Percentiles rank a stretch among this genome's conserved stretches.
Evolutionary conservation across 2,113 vertebrate genomes (phyloP).

Genomic region (Stictonetta naevosa): DNA sequence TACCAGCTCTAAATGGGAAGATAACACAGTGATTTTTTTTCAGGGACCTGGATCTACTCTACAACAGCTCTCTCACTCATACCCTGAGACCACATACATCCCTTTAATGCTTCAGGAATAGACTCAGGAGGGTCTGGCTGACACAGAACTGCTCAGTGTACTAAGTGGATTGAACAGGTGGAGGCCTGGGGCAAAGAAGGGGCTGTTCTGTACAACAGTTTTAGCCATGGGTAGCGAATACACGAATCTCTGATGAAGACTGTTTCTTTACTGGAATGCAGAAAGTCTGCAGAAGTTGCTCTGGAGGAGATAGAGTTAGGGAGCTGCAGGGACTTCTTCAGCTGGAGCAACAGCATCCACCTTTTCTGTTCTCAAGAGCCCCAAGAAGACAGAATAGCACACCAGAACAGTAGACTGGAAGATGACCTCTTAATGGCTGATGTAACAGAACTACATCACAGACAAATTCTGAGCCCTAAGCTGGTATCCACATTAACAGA

Average conservation of each 20-base stretch:
- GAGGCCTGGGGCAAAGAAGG: neutral
- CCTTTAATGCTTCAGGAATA: neutral
- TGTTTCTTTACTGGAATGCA: neutral
- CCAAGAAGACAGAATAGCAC: neutral
- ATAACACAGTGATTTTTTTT: neutral
- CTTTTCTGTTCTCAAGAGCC: neutral
- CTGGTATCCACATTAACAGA: neutral
- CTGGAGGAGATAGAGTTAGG: neutral
- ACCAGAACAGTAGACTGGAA: neutral
- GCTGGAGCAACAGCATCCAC: neutral
- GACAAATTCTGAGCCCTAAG: neutral
- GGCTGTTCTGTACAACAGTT: neutral
- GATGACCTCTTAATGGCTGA: neutral
- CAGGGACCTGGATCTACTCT: neutral
- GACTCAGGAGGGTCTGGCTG: neutral
- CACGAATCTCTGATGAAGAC: neutral
- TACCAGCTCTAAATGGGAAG: neutral
- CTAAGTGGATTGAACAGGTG: rapidly evolving
- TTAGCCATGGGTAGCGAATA: neutral
- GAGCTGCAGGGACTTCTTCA: neutral
- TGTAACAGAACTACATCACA: neutral
- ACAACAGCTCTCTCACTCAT: neutral
- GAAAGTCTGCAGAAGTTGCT: neutral
- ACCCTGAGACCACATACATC: neutral
- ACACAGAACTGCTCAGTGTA: neutral